These are phyloP conservation scores for Micropoecilia bifurca DNA, from an alignment of 2,797 vertebrate genomes.

Conservation along the genomic window DNA sequence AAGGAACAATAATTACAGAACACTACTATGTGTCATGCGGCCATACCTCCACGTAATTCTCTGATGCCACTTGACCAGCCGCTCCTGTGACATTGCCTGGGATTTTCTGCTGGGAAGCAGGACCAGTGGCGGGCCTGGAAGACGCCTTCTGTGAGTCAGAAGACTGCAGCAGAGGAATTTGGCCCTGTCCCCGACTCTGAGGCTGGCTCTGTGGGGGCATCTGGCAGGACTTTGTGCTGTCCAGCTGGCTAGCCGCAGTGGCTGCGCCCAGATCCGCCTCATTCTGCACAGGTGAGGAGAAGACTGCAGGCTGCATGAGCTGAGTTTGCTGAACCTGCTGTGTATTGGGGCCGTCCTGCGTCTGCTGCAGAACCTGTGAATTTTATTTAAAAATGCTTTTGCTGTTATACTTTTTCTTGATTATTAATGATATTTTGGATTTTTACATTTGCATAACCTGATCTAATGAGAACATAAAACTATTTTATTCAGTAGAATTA, in stretches of 20 bases:
- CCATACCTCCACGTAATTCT: conserved; percentile 68
- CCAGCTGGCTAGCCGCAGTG: conserved; percentile 54
- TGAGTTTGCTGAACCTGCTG: conserved; percentile 43
- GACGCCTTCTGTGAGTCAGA: conserved; percentile 59
- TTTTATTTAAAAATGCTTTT: not conserved
- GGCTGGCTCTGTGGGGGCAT: conserved; percentile 50
- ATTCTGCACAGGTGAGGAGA: conserved; percentile 56
- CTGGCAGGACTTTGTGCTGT: conserved; percentile 64
- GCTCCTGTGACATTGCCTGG: conserved; percentile 43
- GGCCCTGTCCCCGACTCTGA: conserved; percentile 63
- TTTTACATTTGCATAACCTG: not conserved
- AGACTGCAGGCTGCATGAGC: conserved; percentile 47
- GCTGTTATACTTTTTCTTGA: not conserved
- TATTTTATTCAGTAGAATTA: not conserved
- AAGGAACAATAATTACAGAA: not conserved
- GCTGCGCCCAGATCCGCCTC: conserved; percentile 37
- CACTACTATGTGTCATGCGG: conserved; percentile 3
- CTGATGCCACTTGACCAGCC: conserved; percentile 55
- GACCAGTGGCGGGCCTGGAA: conserved; percentile 48
- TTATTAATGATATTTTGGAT: not conserved
- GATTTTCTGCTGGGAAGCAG: conserved; percentile 70
- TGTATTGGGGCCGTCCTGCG: conserved; percentile 28
- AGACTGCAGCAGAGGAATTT: conserved; percentile 60
- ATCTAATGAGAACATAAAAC: conserved; percentile 6
- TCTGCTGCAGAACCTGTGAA: conserved; percentile 43